Evolutionary conservation across 2,797 vertebrate genomes (phyloP), one percentile per base, ranked within the genome.

Genomic region (Phrynocephalus vlangalii): DNA sequence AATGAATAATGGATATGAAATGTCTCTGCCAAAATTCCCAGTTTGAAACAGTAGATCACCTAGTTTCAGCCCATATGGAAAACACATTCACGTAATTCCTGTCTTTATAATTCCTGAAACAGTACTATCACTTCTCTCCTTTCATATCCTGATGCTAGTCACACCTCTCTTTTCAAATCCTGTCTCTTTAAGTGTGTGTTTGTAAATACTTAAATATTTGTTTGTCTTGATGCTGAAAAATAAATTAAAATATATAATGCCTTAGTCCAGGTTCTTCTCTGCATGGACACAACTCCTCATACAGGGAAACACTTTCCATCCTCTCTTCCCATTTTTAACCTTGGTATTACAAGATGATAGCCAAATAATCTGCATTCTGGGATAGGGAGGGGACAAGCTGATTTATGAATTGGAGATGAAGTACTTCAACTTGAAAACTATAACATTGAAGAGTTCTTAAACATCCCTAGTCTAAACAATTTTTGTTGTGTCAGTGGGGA

Each of bases 201-300:
- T 96, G 94, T 96, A 95, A 95, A 95, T 96, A 94, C 0, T 87
- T 93, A 94, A 93, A 92, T 95, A 93, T 94, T 93, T 83, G 88
- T 93, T 84, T 28, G 22, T 88, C 92, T 86, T 48, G 89, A 77
- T 91, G 71, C 88, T 91, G n/a, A 95, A 94, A 88, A 96, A 95
- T 95, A 96, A 96, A 96, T 88, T 80, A 22, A 86, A 70, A 71
- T 85, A 76, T 81, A 77, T 70, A 66, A 84, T 48, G 18, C 1
- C 24, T 3, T 66, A 18, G 7, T 38, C 24, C 67, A 30, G 7
- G 28, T 48, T 44, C 6, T 26, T 44, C 16, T 15, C 26, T 68
- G 38, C 63, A 82, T 28, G 7, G 66, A 15, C 38, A 48, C 11
- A 68, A 15, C 38, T 28, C 16, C 16, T 20, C 16, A 6, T 44